Percentiles rank a stretch among this genome's conserved stretches.
phyloP scores from a whole-genome alignment of 2,113 vertebrate genomes.

The Peucedramus taeniatus region DNA sequence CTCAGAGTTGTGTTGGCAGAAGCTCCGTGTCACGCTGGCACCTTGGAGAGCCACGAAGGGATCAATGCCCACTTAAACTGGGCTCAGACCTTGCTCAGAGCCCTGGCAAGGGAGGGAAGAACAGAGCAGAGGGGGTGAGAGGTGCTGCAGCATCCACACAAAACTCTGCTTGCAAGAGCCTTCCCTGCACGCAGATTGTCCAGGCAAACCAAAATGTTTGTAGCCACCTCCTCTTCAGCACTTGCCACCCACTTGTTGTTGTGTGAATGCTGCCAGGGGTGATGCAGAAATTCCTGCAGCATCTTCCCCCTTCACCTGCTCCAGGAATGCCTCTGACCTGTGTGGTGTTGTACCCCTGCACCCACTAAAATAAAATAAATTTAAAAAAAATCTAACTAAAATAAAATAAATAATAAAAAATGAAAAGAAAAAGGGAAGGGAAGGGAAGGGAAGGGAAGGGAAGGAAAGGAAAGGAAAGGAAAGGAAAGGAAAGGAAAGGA shows the following conservation, averaged over 20 bases:
- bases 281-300: background rate
- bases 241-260: background rate
- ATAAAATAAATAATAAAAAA: no score
- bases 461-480: no score
- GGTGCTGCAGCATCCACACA: background rate
- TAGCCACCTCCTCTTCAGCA: background rate
- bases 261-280: background rate
- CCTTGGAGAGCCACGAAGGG: background rate
- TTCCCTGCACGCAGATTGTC: background rate
- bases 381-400: background rate
- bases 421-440: no score
- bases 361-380: background rate
- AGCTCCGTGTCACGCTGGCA: background rate
- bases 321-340: background rate
- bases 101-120: background rate
- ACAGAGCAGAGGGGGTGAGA: background rate
- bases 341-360: background rate
- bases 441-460: no score
- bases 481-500: no score
- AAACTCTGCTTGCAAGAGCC: background rate
- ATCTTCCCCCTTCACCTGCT: background rate
- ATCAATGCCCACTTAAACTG: rapidly evolving
- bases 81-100: background rate
- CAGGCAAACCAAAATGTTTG: background rate
- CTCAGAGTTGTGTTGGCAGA: background rate